Percentiles rank a stretch among this genome's conserved stretches.
Evolutionary conservation across 1,140 invertebrate species (phyloP).

Genomic region (Drosophila carrolli): DNA sequence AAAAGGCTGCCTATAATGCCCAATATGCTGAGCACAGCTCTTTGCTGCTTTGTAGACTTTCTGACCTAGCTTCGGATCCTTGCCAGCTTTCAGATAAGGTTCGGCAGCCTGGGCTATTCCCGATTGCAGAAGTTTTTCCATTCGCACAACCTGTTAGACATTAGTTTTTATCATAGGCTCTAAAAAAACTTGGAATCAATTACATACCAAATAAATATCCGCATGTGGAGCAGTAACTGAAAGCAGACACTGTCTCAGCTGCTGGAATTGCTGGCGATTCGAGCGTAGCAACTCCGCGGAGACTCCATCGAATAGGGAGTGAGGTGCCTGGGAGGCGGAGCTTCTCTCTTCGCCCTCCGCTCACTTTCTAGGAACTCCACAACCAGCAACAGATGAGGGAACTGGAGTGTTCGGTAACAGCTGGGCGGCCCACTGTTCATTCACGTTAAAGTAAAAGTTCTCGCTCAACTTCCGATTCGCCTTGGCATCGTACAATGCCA

Average conservation of each 20-base stretch:
- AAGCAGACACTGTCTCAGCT: conserved; percentile 90
- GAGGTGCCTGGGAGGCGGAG: conserved; percentile 54
- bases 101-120: conserved; percentile 93
- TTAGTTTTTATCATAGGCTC: too few species aligned
- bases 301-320: conserved; percentile 73
- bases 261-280: conserved; percentile 88
- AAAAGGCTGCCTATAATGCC: conserved; percentile 97
- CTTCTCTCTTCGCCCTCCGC: conserved; percentile 51
- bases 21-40: conserved; percentile 92
- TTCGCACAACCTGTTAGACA: conserved; percentile 87
- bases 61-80: conserved; percentile 90
- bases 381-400: conserved; percentile 66
- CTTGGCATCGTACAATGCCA: conserved; percentile 94
- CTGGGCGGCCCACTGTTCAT: conserved; percentile 88
- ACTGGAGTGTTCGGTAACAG: conserved; percentile 85
- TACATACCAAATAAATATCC: conserved; percentile 91
- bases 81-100: conserved; percentile 92
- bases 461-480: conserved; percentile 95
- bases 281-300: conserved; percentile 85
- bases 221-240: conserved; percentile 93
- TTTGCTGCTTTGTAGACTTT: conserved; percentile 94
- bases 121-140: conserved; percentile 97
- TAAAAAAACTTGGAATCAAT: too few species aligned
- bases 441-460: conserved; percentile 96
- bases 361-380: conserved; percentile 60